Conservation (phyloP, 1,140 invertebrate species). For the Hirudo medicinalis region DNA sequence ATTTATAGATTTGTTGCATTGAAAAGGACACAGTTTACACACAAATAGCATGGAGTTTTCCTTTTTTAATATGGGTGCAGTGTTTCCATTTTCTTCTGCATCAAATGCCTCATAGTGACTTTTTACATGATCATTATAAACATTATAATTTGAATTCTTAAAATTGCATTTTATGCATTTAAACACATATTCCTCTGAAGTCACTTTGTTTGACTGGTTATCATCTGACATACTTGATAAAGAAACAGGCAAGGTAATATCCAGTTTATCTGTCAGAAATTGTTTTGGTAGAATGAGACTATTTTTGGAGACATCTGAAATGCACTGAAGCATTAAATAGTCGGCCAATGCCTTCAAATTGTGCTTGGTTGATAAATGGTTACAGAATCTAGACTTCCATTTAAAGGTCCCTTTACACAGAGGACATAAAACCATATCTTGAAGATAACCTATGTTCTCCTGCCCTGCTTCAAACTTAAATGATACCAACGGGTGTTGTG, state of each 20-base stretch:
- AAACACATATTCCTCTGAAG: background rate
- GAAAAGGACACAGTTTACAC: conserved; percentile 16
- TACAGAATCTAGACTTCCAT: conserved; percentile 14
- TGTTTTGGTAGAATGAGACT: conserved; percentile 4
- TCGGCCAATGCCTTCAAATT: background rate
- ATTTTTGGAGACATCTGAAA: background rate
- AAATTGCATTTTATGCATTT: conserved; percentile 12
- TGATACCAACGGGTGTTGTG: background rate
- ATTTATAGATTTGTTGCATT: conserved; percentile 16
- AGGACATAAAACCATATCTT: conserved; percentile 15
- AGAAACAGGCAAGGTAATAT: background rate
- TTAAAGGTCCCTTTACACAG: conserved; percentile 11
- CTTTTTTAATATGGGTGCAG: background rate
- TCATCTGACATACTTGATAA: background rate
- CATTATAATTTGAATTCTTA: conserved; percentile 6
- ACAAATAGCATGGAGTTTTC: conserved; percentile 2
- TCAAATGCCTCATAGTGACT: background rate
- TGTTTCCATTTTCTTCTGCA: background rate
- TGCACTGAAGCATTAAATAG: background rate
- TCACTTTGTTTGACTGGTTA: background rate
- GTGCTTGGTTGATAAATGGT: conserved; percentile 10
- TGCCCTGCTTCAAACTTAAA: conserved; percentile 19
- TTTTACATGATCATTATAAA: conserved; percentile 6
- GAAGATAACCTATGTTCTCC: conserved; percentile 13
- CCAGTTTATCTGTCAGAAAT: background rate